Base-by-base conservation (phyloP, 1,140 invertebrate genomes). In the Drosophila nannoptera region DNA sequence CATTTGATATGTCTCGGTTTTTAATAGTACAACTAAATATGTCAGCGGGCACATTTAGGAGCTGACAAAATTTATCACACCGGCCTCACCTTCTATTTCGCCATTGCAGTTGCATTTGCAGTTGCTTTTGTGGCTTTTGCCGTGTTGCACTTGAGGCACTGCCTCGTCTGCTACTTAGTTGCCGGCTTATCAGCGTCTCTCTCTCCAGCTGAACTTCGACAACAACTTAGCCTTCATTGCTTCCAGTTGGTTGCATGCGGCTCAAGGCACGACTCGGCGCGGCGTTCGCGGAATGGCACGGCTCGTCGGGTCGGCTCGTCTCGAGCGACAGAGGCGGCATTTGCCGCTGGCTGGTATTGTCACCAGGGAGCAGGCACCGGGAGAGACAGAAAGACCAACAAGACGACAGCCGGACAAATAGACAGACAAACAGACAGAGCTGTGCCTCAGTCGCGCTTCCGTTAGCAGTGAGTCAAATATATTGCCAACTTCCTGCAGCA, bases 211-310 rank as follows among this genome's bases (percentile, higher is more conserved):
- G 70, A 78, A 78, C 59, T 77, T 73, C 78, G 75, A 75, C 72
- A 77, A 84, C 75, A 83, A 83, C 78, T 83, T 84, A 78, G 83
- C 76, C 76, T 83, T 83, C 78, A 83, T 83, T 83, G 78, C 82
- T 83, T 83, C 80, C 80, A 83, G 75, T 82, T 83, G 75, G 78
- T 80, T 83, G 78, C 62, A 69, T 72, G 36, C 45, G 42, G 35
- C 16, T 11, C 12, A 31, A 29, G 7, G 35, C 33, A 45, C 33
- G 29, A 48, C 73, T 22, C 22, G 22, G 22, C 3, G 22, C 22
- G 22, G 22, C 22, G 22, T 22, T 22, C 22, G 22, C 22, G 1
- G 22, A 22, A 3, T 22, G 22, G 22, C 22, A 4, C 40, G 40
- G 14, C n/a, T 42, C 33, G 33, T 4, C 4, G 33, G 7, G 4